Percentiles rank a stretch among this genome's conserved stretches.
Conservation (phyloP, 2,888 invertebrate genomes). For the Drosophila borborema region DNA sequence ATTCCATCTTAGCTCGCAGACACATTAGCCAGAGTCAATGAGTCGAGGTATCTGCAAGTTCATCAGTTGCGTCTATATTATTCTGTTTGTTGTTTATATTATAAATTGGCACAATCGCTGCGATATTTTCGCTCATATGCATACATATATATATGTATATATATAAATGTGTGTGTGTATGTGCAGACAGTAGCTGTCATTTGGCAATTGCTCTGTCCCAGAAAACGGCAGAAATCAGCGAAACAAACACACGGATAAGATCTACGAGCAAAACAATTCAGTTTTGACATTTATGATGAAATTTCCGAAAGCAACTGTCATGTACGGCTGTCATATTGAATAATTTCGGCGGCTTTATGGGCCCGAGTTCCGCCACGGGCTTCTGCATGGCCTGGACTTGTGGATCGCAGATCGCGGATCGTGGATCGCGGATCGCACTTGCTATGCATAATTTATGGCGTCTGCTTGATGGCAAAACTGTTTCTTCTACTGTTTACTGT, state of each 20-base stretch:
- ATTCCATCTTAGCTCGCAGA: background rate
- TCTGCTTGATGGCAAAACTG: slow-evolving; percentile 44
- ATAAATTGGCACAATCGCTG: slow-evolving; percentile 57
- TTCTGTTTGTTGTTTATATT: slow-evolving; percentile 28
- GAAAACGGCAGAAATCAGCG: slow-evolving; percentile 33
- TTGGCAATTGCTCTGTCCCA: slow-evolving; percentile 42
- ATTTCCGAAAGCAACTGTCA: slow-evolving; percentile 78
- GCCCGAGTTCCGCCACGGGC: slow-evolving; percentile 15
- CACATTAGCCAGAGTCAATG: background rate
- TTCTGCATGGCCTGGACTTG: slow-evolving; percentile 18
- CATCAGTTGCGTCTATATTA: too few species aligned
- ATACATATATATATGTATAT: background rate
- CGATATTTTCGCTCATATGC: slow-evolving; percentile 14
- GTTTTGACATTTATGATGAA: slow-evolving; percentile 81
- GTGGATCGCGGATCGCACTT: slow-evolving; percentile 46
- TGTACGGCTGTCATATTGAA: slow-evolving; percentile 76
- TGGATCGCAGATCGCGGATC: background rate
- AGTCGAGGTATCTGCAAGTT: background rate
- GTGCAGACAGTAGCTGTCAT: slow-evolving; percentile 28
- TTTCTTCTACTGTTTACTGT: slow-evolving; percentile 27
- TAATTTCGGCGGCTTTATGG: slow-evolving; percentile 69
- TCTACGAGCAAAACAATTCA: slow-evolving; percentile 74
- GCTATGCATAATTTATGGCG: slow-evolving; percentile 76
- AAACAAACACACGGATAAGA: slow-evolving; percentile 67
- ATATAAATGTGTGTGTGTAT: background rate